Evolutionary conservation across 1,140 invertebrate genomes (phyloP), one percentile per base, ranked within the genome.

Genomic region (Pomacea maculata): DNA sequence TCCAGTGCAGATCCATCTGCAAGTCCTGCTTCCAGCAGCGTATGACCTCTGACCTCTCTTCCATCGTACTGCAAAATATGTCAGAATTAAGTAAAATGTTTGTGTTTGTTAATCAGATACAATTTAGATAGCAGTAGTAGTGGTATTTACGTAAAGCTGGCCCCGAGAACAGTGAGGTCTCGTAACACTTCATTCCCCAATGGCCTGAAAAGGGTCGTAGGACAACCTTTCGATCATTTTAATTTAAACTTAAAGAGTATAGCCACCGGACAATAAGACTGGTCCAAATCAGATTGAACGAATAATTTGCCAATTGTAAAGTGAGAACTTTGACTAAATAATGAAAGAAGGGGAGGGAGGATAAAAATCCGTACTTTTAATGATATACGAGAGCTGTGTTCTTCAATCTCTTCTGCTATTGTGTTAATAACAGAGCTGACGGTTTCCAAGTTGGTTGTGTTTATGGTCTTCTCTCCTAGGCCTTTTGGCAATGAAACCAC

Each of bases 401-500:
- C 77, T 45, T 78, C 70, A 25, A 78, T 57, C 45, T 71, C 12
- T n/a, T 78, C 77, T 29, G 77, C 77, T 25, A 78, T 64, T n/a
- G n/a, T 70, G 21, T 34, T 54, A 14, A 65, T 34, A 54, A 78
- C 77, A 54, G 64, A 29, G 12, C 29, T 64, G 6, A 78, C 21
- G 14, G 65, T 71, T 64, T 78, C 77, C 19, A 78, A 67, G 12
- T 54, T 78, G 34, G 64, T 70, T 21, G 77, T 19, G 11, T 65
- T 54, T n/a, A 78, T 45, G 17, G 67, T 67, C 21, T 65, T 78
- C 54, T 78, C 77, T 78, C 77, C 77, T 12, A 70, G 64, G n/a
- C 67, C 65, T 29, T 78, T 78, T 19, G 77, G 77, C n/a, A 78
- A 57, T 9, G 77, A 45, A 9, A 78, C 77, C 15, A 78, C 25